phyloP scores from a whole-genome alignment of 1,140 invertebrate species.

The Drosophila pandora region DNA sequence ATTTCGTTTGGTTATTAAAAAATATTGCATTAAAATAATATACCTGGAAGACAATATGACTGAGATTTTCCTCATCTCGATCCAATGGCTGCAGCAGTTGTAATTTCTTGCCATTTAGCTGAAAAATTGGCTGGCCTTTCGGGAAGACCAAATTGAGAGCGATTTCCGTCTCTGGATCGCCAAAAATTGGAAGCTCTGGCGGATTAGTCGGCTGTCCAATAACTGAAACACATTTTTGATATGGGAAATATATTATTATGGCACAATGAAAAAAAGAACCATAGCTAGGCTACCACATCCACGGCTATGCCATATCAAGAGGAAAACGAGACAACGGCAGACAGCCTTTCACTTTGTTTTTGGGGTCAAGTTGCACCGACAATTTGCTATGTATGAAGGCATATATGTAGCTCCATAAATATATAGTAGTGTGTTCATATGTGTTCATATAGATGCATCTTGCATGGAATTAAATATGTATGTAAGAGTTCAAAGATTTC shows the following conservation, averaged over 20 bases:
- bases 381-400: constrained; percentile 11
- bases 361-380: constrained; percentile 42
- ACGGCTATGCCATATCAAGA: constrained; percentile 11
- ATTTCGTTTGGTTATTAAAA: background rate
- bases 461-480: constrained; percentile 8
- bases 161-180: constrained; percentile 92
- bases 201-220: constrained; percentile 92
- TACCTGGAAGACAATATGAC: constrained; percentile 94
- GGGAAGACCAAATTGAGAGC: constrained; percentile 91
- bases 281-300: constrained; percentile 17
- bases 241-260: constrained; percentile 21
- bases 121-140: constrained; percentile 90
- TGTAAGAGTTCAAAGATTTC: background rate
- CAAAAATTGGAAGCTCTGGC: constrained; percentile 91
- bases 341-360: constrained; percentile 66
- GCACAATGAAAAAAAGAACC: constrained; percentile 16
- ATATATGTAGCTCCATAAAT: constrained; percentile 15
- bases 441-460: constrained; percentile 40
- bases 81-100: constrained; percentile 92
- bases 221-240: constrained; percentile 84
- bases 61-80: constrained; percentile 92
- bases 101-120: constrained; percentile 92
- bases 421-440: constrained; percentile 4
- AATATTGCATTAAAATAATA: constrained; percentile 7
- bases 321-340: constrained; percentile 19